phyloP scores from a whole-genome alignment of 1,140 invertebrate genomes.

The Sycophila sp. region DNA sequence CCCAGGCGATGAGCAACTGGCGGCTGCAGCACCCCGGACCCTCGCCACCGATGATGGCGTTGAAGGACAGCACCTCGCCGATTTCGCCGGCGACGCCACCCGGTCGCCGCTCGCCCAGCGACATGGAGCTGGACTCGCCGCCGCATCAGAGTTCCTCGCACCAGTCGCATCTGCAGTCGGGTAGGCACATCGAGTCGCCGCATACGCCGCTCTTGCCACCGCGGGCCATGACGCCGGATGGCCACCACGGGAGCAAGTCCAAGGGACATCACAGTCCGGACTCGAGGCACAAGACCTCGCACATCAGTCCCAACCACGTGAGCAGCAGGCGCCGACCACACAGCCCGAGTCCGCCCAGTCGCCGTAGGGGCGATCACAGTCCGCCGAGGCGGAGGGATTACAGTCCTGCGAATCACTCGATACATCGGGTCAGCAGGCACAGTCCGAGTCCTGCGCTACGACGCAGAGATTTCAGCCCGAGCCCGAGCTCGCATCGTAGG shows the following conservation, averaged over 20 bases:
- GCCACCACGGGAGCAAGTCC: constrained; percentile 44
- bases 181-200: constrained; percentile 58
- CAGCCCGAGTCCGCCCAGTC: constrained; percentile 56
- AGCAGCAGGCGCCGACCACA: constrained; percentile 52
- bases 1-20: constrained; percentile 14
- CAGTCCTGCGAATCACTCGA: constrained; percentile 50
- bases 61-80: constrained; percentile 66
- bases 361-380: constrained; percentile 54
- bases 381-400: constrained; percentile 58
- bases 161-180: not conserved
- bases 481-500: constrained; percentile 48
- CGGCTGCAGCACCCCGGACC: constrained; percentile 23
- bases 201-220: constrained; percentile 70
- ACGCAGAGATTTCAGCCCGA: constrained; percentile 54
- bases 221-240: constrained; percentile 61
- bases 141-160: constrained; percentile 36
- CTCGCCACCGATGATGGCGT: constrained; percentile 53
- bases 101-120: constrained; percentile 52
- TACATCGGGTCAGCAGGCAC: constrained; percentile 54
- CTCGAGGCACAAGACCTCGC: constrained; percentile 16
- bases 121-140: constrained; percentile 60
- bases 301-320: constrained; percentile 48
- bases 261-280: constrained; percentile 53
- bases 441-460: constrained; percentile 56
- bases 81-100: constrained; percentile 71